These are phyloP conservation scores for Aleiodes alternator DNA, from an alignment of 2,888 invertebrate species.

Conservation along the genomic window DNA sequence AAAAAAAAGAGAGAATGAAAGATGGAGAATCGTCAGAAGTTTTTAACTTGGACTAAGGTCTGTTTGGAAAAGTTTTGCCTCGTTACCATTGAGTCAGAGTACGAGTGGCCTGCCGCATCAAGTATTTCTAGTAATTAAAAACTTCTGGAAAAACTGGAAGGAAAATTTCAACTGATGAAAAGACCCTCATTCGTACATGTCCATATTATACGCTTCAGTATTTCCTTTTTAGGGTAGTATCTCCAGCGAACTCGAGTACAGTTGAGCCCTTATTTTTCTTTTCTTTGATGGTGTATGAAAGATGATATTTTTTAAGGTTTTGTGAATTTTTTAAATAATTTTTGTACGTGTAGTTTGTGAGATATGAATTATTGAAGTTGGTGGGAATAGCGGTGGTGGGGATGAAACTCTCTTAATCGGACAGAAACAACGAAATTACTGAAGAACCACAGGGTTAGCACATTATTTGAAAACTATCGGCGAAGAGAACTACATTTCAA, in stretches of 20 bases:
- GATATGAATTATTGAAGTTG: too few relatives aligned
- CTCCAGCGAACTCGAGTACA: background rate
- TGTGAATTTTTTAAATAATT: too few relatives aligned
- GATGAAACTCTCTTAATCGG: too few relatives aligned
- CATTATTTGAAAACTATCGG: too few relatives aligned
- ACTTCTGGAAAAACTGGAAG: slow-evolving; percentile 52
- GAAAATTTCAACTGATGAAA: slow-evolving; percentile 54
- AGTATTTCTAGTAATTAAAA: slow-evolving; percentile 59
- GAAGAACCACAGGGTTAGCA: too few relatives aligned
- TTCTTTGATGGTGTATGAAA: too few relatives aligned
- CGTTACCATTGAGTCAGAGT: slow-evolving; percentile 55
- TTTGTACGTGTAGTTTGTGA: too few relatives aligned
- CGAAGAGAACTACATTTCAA: too few relatives aligned
- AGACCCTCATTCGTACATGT: slow-evolving; percentile 43
- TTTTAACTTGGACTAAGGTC: slow-evolving; percentile 41
- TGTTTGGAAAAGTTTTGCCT: slow-evolving; percentile 55
- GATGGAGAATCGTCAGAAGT: slow-evolving; percentile 49
- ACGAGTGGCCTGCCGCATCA: slow-evolving; percentile 56
- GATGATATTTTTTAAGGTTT: too few relatives aligned
- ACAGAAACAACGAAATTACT: too few relatives aligned
- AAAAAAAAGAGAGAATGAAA: slow-evolving; percentile 16
- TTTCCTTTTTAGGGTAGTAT: slow-evolving; percentile 30
- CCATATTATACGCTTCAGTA: slow-evolving; percentile 48
- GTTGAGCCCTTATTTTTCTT: too few relatives aligned
- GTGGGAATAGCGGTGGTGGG: too few relatives aligned